Conservation (phyloP, 2,888 invertebrate genomes). For the Nycteola revayana region DNA sequence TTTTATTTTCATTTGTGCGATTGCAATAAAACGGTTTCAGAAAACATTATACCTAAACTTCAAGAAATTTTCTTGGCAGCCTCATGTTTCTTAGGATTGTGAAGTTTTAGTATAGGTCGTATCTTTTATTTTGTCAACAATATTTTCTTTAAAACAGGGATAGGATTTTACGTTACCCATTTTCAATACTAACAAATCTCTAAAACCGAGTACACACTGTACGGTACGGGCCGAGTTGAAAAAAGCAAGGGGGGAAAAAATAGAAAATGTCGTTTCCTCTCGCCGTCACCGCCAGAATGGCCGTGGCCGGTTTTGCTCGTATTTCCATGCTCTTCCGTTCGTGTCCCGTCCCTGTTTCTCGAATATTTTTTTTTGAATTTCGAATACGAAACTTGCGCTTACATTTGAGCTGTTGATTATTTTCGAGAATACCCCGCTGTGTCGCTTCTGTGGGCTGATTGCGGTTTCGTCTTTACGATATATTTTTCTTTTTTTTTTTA, state of each 20-base stretch:
- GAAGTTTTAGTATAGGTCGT: no score
- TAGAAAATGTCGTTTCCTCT: conserved; percentile 70
- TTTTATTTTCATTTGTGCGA: no score
- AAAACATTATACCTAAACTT: no score
- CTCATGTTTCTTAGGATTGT: no score
- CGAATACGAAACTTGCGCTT: conserved; percentile 45
- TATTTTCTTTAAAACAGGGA: no score
- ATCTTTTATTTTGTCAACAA: no score
- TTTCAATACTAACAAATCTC: conserved; percentile 31
- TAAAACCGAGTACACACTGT: conserved; percentile 25
- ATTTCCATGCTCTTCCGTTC: conserved; percentile 55
- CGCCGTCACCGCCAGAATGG: conserved; percentile 75
- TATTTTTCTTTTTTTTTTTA: conserved; percentile 33
- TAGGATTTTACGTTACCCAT: background rate
- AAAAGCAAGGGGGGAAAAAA: conserved; percentile 46
- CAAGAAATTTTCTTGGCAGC: no score
- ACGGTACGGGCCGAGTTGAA: conserved; percentile 22
- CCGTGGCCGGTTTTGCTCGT: conserved; percentile 61
- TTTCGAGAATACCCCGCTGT: conserved; percentile 67
- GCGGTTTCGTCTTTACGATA: conserved; percentile 42
- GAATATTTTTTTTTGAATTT: conserved; percentile 48
- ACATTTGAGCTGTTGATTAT: conserved; percentile 71
- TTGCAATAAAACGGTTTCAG: no score
- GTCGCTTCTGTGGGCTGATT: conserved; percentile 66
- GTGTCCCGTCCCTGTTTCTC: conserved; percentile 54